These are phyloP conservation scores for Panthera leo DNA, from an alignment of 2,113 vertebrate genomes.

Conservation along the genomic window DNA sequence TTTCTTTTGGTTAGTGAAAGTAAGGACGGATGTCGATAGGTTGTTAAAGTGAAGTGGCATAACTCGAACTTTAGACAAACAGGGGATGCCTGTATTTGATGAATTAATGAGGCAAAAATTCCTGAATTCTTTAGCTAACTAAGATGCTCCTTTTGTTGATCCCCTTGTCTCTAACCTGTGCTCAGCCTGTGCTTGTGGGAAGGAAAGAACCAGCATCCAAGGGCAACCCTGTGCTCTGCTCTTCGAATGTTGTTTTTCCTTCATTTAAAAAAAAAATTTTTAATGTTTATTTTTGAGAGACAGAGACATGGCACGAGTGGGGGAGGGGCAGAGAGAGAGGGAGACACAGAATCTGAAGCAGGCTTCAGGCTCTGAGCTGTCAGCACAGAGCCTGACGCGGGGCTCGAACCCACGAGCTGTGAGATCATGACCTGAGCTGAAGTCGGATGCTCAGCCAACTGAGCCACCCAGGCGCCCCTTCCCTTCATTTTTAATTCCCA, in stretches of 20 bases:
- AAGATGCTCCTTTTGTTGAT: not conserved
- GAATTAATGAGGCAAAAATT: not conserved
- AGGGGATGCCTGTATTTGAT: not conserved
- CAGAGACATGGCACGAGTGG: too few relatives aligned
- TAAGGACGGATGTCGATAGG: not conserved
- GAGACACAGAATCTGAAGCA: too few relatives aligned
- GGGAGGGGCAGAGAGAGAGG: too few relatives aligned
- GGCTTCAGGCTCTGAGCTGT: too few relatives aligned
- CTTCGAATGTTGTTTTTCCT: not conserved
- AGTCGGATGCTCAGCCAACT: too few relatives aligned
- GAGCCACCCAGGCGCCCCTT: not conserved
- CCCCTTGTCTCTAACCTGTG: not conserved
- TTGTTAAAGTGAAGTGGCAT: not conserved
- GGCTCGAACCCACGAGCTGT: too few relatives aligned
- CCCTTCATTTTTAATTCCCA: not conserved
- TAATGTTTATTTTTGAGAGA: too few relatives aligned
- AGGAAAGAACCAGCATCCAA: not conserved
- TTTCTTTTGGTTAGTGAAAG: not conserved
- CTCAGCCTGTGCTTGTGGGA: not conserved
- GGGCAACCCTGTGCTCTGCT: not conserved
- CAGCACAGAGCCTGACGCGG: too few relatives aligned
- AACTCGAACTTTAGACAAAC: not conserved
- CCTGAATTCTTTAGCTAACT: slow-evolving; percentile 19
- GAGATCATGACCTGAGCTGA: too few relatives aligned
- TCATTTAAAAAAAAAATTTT: not conserved